Evolutionary conservation across 2,113 vertebrate genomes (phyloP), one percentile per base, ranked within the genome.

Genomic region (Ammospiza nelsoni): DNA sequence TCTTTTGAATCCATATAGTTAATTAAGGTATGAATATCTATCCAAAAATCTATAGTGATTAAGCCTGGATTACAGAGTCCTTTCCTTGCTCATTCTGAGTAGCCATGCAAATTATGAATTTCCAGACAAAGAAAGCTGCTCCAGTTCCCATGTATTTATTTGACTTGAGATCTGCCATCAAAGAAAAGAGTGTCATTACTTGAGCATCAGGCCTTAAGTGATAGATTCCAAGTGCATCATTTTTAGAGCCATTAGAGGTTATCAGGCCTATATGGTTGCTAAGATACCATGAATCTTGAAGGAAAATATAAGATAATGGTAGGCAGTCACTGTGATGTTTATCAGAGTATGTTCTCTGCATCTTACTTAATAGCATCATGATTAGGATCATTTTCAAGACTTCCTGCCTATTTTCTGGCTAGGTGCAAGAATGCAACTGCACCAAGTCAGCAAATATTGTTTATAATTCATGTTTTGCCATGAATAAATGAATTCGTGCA

Each of bases 221-320:
- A 97, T 55, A 96, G 78, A 97, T 97, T 97, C 93, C 94, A 89
- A 97, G 91, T 78, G 84, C 83, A 96, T 97, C 93, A 97, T 96
- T 98, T 98, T 97, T 93, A 93, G 94, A 96, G 94, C 91, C 86
- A 97, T 98, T 97, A 97, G 67, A 80, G 94, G 95, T 89, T 97
- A 97, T 97, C 78, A 92, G 84, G 86, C 91, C 95, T 84, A 77
- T 94, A 84, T 85, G 79, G 97, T 98, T 98, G 97, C 97, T 98
- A 98, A 96, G 97, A 97, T 97, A 98, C 97, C 87, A 73, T 52
- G 92, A 97, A 97, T 97, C 87, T 80, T 92, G 89, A 97, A 97
- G 92, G 68, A 96, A 98, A 98, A 96, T 92, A 96, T 95, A 92
- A 95, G 89, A 95, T 96, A 97, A 97, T 87, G 54, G 72, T 91